These are phyloP conservation scores for Atherix ibis DNA, from an alignment of 2,888 invertebrate species.

Conservation along the genomic window DNA sequence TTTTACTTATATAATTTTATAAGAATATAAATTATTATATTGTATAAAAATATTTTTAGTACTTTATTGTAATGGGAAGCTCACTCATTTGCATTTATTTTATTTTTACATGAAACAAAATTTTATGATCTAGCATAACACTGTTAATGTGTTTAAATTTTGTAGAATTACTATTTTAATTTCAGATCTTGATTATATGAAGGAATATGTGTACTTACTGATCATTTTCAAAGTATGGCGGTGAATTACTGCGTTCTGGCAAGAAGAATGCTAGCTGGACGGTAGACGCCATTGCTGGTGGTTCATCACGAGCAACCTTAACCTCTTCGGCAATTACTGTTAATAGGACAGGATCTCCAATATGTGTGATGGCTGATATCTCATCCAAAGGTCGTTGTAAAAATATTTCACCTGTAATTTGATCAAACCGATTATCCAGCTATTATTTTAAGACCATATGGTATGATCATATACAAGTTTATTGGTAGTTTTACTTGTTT, in stretches of 20 bases:
- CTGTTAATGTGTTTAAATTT: no score
- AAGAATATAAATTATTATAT: neutral
- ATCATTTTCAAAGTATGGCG: slow-evolving; percentile 65
- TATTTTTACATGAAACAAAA: no score
- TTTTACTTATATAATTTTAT: neutral
- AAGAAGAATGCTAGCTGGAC: slow-evolving; percentile 71
- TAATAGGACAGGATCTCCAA: slow-evolving; percentile 68
- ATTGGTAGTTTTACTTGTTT: slow-evolving; percentile 13
- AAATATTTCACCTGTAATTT: slow-evolving; percentile 47
- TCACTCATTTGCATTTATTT: no score
- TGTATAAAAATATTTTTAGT: no score
- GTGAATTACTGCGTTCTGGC: slow-evolving; percentile 58
- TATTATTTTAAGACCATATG: no score
- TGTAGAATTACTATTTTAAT: no score
- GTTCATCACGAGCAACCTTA: slow-evolving; percentile 52
- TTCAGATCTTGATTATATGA: no score
- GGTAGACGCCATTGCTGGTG: slow-evolving; percentile 63
- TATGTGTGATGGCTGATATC: slow-evolving; percentile 61
- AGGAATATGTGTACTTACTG: slow-evolving; percentile 55
- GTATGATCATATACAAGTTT: slow-evolving; percentile 14
- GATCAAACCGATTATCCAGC: slow-evolving; percentile 10
- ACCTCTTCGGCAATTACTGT: slow-evolving; percentile 80
- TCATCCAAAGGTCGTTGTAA: slow-evolving; percentile 59
- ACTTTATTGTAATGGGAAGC: no score
- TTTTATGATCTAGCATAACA: no score